A percentile compares a stretch with the other conserved stretches of the same genome.
phyloP scores from a whole-genome alignment of 1,140 invertebrate genomes.

The Mamestra configurata region DNA sequence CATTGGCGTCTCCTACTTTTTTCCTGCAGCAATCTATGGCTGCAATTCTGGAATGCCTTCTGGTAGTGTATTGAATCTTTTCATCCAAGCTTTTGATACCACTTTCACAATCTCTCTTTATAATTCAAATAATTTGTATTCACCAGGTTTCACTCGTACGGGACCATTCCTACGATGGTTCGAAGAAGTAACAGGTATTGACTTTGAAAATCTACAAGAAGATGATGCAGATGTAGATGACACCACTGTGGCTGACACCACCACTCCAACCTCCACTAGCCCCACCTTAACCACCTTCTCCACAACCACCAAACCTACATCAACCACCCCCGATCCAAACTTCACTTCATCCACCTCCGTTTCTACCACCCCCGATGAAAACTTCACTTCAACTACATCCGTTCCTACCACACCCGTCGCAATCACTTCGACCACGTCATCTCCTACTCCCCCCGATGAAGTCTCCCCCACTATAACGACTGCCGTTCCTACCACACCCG shows the following conservation, averaged over 20 bases:
- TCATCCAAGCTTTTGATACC: too few relatives aligned
- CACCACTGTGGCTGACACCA: background rate
- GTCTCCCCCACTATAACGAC: too few relatives aligned
- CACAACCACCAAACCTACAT: background rate
- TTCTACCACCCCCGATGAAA: too few relatives aligned
- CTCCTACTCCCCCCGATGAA: too few relatives aligned
- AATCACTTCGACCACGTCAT: too few relatives aligned
- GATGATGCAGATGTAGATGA: constrained; percentile 58
- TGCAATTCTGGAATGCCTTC: constrained; percentile 87
- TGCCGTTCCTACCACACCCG: too few relatives aligned
- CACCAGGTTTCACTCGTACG: constrained; percentile 75
- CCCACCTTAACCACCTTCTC: background rate
- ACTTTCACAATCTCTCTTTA: too few relatives aligned
- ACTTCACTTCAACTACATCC: too few relatives aligned
- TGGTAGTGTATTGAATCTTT: constrained; percentile 65
- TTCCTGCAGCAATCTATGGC: constrained; percentile 76
- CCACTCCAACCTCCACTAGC: background rate
- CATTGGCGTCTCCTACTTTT: constrained; percentile 88
- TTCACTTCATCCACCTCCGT: too few relatives aligned
- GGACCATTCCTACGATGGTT: constrained; percentile 76
- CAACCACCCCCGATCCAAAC: too few relatives aligned
- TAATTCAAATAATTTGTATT: background rate
- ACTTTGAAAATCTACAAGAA: constrained; percentile 72
- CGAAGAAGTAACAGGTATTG: constrained; percentile 67
- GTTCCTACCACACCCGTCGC: too few relatives aligned